phyloP scores from a whole-genome alignment of 2,797 vertebrate species.

The Triplophysa yarkandensis region DNA sequence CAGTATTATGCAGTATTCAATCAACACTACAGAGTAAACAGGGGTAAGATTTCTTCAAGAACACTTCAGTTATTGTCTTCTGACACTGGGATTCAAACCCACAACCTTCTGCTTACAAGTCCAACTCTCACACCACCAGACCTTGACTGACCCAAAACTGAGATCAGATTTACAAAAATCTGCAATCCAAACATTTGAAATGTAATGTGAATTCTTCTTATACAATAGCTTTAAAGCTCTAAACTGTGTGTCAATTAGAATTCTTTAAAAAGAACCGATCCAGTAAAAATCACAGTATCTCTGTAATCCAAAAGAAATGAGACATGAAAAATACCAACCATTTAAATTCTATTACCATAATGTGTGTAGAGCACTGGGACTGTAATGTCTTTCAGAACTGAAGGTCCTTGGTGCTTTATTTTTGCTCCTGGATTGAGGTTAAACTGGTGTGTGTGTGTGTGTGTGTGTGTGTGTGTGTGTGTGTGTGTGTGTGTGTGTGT shows the following conservation, averaged over 20 bases:
- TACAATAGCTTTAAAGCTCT: neutral
- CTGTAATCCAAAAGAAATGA: constrained; percentile 27
- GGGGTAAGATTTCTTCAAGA: too few species aligned
- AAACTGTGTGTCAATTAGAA: neutral
- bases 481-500: constrained; percentile 42
- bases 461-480: constrained; percentile 40
- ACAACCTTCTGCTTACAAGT: too few species aligned
- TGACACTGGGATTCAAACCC: too few species aligned
- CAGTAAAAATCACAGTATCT: neutral
- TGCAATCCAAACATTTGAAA: neutral
- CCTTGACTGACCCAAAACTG: neutral
- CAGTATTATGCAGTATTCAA: too few species aligned
- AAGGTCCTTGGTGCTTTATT: constrained; percentile 32
- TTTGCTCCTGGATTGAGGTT: constrained; percentile 43
- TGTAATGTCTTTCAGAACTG: constrained; percentile 40
- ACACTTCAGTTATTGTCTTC: too few species aligned
- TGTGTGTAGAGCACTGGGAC: constrained; percentile 11
- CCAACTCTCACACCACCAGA: too few species aligned
- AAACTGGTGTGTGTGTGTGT: constrained; percentile 39
- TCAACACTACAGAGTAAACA: too few species aligned
- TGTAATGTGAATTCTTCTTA: neutral
- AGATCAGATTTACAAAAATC: neutral
- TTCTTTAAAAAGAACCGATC: too few species aligned
- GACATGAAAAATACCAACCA: constrained; percentile 13
- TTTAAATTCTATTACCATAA: constrained; percentile 14